phyloP scores from a whole-genome alignment of 2,797 vertebrate genomes.

The Syncerus caffer region DNA sequence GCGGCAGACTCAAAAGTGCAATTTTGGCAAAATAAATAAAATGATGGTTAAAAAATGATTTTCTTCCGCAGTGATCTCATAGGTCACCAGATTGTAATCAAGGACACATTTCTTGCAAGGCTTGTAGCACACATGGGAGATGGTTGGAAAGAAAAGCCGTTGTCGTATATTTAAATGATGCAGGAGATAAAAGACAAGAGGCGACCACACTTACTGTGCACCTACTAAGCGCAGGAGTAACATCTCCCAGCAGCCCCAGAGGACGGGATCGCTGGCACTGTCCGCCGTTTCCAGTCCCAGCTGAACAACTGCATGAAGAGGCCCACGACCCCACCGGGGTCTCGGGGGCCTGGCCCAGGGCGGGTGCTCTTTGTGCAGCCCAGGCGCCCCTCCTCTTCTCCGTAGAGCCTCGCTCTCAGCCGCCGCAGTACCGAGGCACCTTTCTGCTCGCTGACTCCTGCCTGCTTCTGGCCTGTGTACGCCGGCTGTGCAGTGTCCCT shows the following conservation, averaged over 20 bases:
- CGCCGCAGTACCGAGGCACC: neutral
- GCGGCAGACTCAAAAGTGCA: slow-evolving; percentile 62
- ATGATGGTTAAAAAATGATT: slow-evolving; percentile 37
- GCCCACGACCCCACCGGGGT: neutral
- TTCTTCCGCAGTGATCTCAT: slow-evolving; percentile 64
- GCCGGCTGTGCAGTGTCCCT: neutral
- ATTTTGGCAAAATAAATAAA: slow-evolving; percentile 76
- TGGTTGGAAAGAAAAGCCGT: neutral
- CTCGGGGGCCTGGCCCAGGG: neutral
- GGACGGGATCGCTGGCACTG: fast-evolving
- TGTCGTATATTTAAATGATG: neutral
- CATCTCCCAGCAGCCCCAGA: neutral
- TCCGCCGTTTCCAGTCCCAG: fast-evolving
- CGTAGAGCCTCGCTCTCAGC: fast-evolving
- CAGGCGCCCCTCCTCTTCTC: neutral
- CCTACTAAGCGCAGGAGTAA: neutral
- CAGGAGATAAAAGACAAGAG: neutral
- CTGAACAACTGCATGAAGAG: neutral
- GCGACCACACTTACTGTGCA: fast-evolving
- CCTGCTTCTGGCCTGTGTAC: neutral
- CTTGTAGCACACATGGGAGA: neutral
- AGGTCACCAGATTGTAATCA: slow-evolving; percentile 38
- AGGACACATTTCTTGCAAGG: slow-evolving; percentile 45
- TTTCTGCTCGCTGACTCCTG: neutral
- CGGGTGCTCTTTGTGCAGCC: fast-evolving